phyloP scores from a whole-genome alignment of 2,888 invertebrate genomes.

The Cacoxenus indagator region DNA sequence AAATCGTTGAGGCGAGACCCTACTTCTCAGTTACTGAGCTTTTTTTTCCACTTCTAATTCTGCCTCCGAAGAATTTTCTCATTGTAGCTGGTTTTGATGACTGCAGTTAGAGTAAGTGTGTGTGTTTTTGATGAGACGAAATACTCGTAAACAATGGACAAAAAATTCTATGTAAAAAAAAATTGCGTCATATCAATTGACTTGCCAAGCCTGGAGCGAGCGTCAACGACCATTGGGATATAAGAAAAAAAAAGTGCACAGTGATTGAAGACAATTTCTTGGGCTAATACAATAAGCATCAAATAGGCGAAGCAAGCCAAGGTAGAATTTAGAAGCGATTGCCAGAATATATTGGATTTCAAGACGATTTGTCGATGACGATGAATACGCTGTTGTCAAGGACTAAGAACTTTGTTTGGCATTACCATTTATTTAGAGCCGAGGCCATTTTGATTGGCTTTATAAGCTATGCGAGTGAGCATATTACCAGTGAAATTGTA shows the following conservation, averaged over 20 bases:
- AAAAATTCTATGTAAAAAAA: slow-evolving; percentile 46
- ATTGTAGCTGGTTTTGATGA: slow-evolving; percentile 23
- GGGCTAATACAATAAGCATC: slow-evolving; percentile 37
- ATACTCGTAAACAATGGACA: slow-evolving; percentile 46
- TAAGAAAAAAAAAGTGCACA: slow-evolving; percentile 38
- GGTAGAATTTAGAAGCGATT: neutral
- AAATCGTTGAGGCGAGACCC: neutral
- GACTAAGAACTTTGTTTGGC: neutral
- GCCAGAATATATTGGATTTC: slow-evolving; percentile 5
- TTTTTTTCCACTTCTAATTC: neutral
- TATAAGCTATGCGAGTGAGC: no score
- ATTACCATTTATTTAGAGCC: neutral
- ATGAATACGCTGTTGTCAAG: neutral
- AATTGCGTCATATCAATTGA: slow-evolving; percentile 1
- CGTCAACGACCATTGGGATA: slow-evolving; percentile 3
- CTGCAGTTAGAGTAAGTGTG: slow-evolving; percentile 44
- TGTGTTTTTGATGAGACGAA: slow-evolving; percentile 46
- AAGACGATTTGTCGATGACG: neutral
- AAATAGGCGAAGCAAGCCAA: neutral
- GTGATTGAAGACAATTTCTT: slow-evolving; percentile 29
- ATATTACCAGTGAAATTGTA: no score
- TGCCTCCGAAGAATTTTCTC: neutral
- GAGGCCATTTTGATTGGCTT: no score
- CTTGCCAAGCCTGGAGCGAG: slow-evolving; percentile 6
- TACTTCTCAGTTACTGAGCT: neutral